A percentile compares a stretch with the other conserved stretches of the same genome.
phyloP scores from a whole-genome alignment of 92 coral and sea anemone species.

The Phenganax stokvisi region DNA sequence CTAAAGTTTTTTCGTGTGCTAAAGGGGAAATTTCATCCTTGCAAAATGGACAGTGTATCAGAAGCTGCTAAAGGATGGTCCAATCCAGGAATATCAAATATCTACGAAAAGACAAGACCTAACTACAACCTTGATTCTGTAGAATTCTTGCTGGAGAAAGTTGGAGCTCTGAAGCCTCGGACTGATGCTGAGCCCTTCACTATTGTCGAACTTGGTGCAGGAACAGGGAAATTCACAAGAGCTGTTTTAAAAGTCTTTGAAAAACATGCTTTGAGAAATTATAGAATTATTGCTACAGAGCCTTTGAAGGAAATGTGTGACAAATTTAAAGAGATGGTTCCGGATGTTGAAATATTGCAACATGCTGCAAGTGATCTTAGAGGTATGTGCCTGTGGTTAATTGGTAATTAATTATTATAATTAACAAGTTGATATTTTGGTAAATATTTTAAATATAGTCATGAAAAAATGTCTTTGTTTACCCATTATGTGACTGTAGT shows the following conservation, averaged over 20 bases:
- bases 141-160: slow-evolving; percentile 57
- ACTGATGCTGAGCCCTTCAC: slow-evolving; percentile 43
- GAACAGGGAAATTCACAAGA: slow-evolving; percentile 87
- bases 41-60: neutral
- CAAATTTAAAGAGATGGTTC: slow-evolving; percentile 53
- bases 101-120: slow-evolving; percentile 76
- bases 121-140: slow-evolving; percentile 65
- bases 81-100: neutral
- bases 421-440: too few relatives aligned
- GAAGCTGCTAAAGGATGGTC: slow-evolving; percentile 15
- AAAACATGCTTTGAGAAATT: slow-evolving; percentile 44
- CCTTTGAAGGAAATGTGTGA: slow-evolving; percentile 60
- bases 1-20: too few relatives aligned
- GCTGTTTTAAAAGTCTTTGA: slow-evolving; percentile 52
- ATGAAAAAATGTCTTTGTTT: too few relatives aligned
- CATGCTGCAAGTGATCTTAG: slow-evolving; percentile 20
- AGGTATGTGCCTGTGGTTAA: neutral
- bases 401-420: too few relatives aligned
- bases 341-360: slow-evolving; percentile 57
- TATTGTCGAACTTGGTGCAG: slow-evolving; percentile 70
- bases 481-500: too few relatives aligned
- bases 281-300: slow-evolving; percentile 65
- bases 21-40: neutral
- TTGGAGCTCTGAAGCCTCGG: slow-evolving; percentile 51
- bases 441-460: too few relatives aligned